Evolutionary conservation across 2,888 invertebrate species (phyloP), one percentile per base, ranked within the genome.

Genomic region (Clitarchus hookeri): DNA sequence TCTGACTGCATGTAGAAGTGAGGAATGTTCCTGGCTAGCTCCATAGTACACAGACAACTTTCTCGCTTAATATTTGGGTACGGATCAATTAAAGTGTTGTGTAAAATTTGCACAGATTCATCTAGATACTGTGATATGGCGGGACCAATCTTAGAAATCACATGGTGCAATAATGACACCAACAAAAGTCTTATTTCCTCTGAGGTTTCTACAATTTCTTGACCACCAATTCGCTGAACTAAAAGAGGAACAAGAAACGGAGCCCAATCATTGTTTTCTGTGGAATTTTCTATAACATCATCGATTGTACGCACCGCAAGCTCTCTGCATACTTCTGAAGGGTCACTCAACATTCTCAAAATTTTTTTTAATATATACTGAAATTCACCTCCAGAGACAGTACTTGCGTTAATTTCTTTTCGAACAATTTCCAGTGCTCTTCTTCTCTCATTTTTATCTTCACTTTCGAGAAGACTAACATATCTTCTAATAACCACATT

Each of bases 111-210:
- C 0, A 96, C 93, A 80, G 96, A 93, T 90, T 97, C 97, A 89
- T 95, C 95, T n/a, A 96, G 92, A 90, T 96, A 97, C 0, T 95
- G 93, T 86, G 93, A 92, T 23, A 96, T 91, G 84, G 94, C 92
- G 6, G 93, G 92, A 89, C 93, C 92, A 89, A 96, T 96, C 88
- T 94, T 94, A 9, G 92, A 91, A 84, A 97, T 91, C 88, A 98
- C 93, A 80, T 92, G 91, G 86, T 93, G 92, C n/a, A 97, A 91
- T 83, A 98, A 93, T 86, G 93, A 90, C 0, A 97, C 91, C 85
- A 96, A 92, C 79, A 94, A 92, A 19, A 97, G 90, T 44, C 98
- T 94, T 82, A 98, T 93, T 93, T 98, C 98, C 92, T 98, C 98
- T 0, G 95, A 95, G 78, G 93, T 91, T 90, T 96, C 95, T 6